A percentile compares a stretch with the other conserved stretches of the same genome.
Evolutionary conservation across 2,888 invertebrate genomes (phyloP).

Genomic region (Poecilus cupreus): DNA sequence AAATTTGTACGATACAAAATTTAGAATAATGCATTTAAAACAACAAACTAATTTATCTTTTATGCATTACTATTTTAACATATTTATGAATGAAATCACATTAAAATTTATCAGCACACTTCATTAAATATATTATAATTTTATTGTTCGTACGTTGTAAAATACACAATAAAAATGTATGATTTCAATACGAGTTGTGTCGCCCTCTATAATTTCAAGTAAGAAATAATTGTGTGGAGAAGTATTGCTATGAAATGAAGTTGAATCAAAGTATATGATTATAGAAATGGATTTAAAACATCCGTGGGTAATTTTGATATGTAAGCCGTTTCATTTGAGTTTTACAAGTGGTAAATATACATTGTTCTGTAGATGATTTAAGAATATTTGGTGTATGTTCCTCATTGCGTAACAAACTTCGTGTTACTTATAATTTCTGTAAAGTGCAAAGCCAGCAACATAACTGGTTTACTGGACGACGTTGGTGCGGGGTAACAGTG

Average conservation of each 20-base stretch:
- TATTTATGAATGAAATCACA: background rate
- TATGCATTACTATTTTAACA: too few relatives aligned
- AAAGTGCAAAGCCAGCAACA: constrained; percentile 46
- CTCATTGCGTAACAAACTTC: constrained; percentile 13
- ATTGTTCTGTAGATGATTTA: too few relatives aligned
- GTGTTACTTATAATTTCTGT: constrained; percentile 41
- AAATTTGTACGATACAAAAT: too few relatives aligned
- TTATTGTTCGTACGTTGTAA: background rate
- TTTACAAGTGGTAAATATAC: too few relatives aligned
- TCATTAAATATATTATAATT: background rate
- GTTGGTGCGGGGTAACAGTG: constrained; percentile 43
- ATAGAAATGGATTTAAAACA: background rate
- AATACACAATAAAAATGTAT: constrained; percentile 21
- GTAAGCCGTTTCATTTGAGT: too few relatives aligned
- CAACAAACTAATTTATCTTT: too few relatives aligned
- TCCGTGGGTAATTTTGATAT: background rate
- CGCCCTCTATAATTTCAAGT: constrained; percentile 14
- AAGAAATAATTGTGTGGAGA: background rate
- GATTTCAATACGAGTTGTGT: too few relatives aligned
- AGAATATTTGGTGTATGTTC: background rate
- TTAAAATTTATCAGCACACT: background rate
- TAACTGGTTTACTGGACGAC: constrained; percentile 53
- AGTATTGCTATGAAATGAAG: background rate
- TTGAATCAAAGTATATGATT: background rate
- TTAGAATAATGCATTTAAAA: too few relatives aligned